phyloP scores from a whole-genome alignment of 2,888 invertebrate species.

The Strigamia crassipes region DNA sequence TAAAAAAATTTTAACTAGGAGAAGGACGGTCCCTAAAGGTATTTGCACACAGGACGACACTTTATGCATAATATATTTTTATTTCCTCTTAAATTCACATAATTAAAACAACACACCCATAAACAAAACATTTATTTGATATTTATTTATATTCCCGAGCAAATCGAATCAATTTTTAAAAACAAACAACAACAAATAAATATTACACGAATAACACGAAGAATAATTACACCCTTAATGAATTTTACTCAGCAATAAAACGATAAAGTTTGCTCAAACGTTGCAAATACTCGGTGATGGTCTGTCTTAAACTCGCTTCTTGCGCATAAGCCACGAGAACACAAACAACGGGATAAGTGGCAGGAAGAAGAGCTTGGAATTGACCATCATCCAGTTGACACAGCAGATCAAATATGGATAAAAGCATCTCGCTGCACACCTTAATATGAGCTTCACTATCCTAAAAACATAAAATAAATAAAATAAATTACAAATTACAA shows the following conservation, averaged over 20 bases:
- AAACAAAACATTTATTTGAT: neutral
- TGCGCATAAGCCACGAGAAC: constrained; percentile 65
- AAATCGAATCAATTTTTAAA: too few relatives aligned
- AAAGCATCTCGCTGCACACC: constrained; percentile 83
- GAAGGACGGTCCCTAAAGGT: neutral
- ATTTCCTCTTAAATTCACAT: neutral
- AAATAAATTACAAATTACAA: neutral
- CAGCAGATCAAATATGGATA: constrained; percentile 81
- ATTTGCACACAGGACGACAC: neutral
- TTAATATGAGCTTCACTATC: constrained; percentile 83
- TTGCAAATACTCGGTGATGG: constrained; percentile 65
- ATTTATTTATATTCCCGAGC: too few relatives aligned
- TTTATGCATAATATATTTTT: neutral
- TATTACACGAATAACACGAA: neutral
- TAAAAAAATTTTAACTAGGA: too few relatives aligned
- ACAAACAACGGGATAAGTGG: constrained; percentile 65
- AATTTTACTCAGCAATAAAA: constrained; percentile 53
- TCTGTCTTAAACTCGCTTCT: constrained; percentile 64
- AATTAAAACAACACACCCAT: neutral
- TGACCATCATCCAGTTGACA: constrained; percentile 62
- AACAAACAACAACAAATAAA: too few relatives aligned
- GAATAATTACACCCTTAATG: neutral
- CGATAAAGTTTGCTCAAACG: constrained; percentile 63
- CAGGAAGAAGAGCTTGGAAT: constrained; percentile 65
- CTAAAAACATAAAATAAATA: constrained; percentile 61